A percentile compares a stretch with the other conserved stretches of the same genome.
Conservation (phyloP, 2,113 vertebrate species). For the Nesospiza acunhae region DNA sequence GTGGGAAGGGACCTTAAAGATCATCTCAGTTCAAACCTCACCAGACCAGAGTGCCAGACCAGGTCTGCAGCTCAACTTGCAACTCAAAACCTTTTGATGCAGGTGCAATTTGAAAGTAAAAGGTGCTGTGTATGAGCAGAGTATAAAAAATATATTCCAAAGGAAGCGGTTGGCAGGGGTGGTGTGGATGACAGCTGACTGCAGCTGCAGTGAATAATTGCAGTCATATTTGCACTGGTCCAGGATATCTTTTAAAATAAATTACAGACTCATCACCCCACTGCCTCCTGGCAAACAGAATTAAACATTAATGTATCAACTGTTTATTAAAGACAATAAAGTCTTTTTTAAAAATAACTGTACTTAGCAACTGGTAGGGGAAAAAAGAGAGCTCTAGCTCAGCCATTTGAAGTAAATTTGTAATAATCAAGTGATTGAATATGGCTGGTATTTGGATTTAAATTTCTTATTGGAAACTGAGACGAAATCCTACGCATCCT, state of each 20-base stretch:
- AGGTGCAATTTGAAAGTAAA: not conserved
- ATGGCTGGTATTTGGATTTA: not conserved
- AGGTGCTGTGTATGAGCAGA: not conserved
- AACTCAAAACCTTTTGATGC: not conserved
- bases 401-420: not conserved
- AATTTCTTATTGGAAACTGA: not conserved
- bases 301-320: constrained; percentile 28
- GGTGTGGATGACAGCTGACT: not conserved
- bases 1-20: not conserved
- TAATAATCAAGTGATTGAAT: not conserved
- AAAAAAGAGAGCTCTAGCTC: not conserved
- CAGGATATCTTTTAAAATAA: not conserved
- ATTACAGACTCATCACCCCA: not conserved
- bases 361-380: not conserved
- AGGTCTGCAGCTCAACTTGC: not conserved
- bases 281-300: constrained; percentile 16
- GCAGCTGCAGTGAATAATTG: not conserved
- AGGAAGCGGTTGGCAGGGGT: not conserved
- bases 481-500: not conserved
- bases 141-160: not conserved
- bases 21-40: not conserved
- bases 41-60: not conserved
- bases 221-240: not conserved
- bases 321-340: constrained; percentile 32
- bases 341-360: not conserved